Conservation (phyloP, 2,888 invertebrate genomes). For the Prenolepis imparis region DNA sequence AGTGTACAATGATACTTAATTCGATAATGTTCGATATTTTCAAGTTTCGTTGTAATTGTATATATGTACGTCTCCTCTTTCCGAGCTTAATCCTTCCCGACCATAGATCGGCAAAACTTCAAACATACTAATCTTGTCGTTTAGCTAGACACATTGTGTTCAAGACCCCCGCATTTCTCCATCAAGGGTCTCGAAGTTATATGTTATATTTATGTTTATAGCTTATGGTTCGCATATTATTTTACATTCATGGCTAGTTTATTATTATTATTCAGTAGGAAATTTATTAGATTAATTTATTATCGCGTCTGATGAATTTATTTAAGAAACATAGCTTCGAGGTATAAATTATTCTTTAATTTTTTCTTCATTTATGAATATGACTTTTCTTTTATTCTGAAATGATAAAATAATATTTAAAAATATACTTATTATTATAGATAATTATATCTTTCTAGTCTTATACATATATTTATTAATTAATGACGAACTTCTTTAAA, state of each 20-base stretch:
- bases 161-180: not conserved
- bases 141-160: not conserved
- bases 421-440: not conserved
- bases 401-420: not conserved
- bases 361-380: not conserved
- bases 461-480: not conserved
- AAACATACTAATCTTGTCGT: constrained; percentile 23
- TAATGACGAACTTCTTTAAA: not conserved
- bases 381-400: not conserved
- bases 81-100: not conserved
- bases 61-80: not conserved
- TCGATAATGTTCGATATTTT: constrained; percentile 20
- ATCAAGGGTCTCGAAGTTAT: not conserved
- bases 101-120: constrained; percentile 25
- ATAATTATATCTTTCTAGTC: not conserved
- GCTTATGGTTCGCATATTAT: not conserved
- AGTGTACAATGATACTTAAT: constrained; percentile 17
- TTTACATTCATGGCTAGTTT: not conserved
- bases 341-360: not conserved
- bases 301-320: not conserved
- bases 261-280: not conserved
- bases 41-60: constrained; percentile 41
- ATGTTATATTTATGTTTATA: not conserved
- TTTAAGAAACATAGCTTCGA: not conserved
- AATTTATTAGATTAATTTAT: not conserved